These are phyloP conservation scores for Syngnathus typhle DNA, from an alignment of 2,113 vertebrate genomes.

Conservation along the genomic window DNA sequence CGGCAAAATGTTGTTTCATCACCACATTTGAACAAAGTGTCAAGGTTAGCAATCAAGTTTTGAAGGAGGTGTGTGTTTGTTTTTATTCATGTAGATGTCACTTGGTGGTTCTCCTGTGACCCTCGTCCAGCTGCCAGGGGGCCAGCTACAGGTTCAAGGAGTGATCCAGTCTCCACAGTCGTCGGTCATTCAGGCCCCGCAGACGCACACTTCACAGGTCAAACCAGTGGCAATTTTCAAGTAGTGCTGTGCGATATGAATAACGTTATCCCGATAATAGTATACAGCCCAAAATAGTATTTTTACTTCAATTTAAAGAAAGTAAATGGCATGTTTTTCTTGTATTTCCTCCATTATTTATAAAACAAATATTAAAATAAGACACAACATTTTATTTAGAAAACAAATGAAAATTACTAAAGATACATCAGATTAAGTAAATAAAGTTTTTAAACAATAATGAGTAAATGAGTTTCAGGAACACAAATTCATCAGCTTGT, in stretches of 20 bases:
- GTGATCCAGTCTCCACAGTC: conserved; percentile 98
- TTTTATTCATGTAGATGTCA: conserved; percentile 64
- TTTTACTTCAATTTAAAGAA: not conserved
- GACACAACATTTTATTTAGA: too few species aligned
- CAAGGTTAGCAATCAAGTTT: not conserved
- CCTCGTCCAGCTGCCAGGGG: conserved; percentile 94
- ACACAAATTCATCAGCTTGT: too few species aligned
- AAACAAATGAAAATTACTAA: too few species aligned
- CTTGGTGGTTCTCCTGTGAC: conserved; percentile 87
- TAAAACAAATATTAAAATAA: too few species aligned
- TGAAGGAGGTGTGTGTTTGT: not conserved
- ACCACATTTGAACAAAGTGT: not conserved
- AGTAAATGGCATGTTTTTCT: not conserved
- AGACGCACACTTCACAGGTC: conserved; percentile 79
- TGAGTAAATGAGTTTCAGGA: too few species aligned
- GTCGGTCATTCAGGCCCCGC: conserved; percentile 97
- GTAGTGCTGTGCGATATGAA: conserved; percentile 78
- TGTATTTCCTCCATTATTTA: too few species aligned
- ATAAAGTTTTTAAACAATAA: too few species aligned
- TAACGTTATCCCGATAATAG: not conserved
- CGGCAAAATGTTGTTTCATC: not conserved
- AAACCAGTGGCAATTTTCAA: conserved; percentile 66
- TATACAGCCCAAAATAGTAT: not conserved
- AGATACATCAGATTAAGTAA: too few species aligned
- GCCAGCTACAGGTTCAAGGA: conserved; percentile 96